A percentile compares a stretch with the other conserved stretches of the same genome.
Evolutionary conservation across 1,140 invertebrate species (phyloP).

Genomic region (Drosophila lowei): DNA sequence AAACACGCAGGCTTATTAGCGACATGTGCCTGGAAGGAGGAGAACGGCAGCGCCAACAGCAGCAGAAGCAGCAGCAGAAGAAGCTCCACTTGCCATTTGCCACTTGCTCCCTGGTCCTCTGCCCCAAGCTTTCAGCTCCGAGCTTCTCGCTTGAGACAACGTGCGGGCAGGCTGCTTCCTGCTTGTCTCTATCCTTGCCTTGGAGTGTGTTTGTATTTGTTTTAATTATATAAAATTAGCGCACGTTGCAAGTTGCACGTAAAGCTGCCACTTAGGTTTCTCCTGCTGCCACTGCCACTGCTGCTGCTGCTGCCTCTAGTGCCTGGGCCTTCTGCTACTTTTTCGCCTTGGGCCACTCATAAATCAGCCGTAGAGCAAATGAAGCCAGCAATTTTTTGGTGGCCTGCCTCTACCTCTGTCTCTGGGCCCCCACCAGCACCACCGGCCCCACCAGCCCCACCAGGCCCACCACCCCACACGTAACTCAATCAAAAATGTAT

Average conservation of each 20-base stretch:
- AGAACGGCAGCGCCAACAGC: slow-evolving; percentile 12
- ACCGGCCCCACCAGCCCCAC: background rate
- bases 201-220: slow-evolving; percentile 68
- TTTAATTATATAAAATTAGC: slow-evolving; percentile 81
- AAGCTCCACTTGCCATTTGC: too few species aligned
- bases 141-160: slow-evolving; percentile 52
- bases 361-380: slow-evolving; percentile 74
- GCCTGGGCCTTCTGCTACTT: slow-evolving; percentile 6
- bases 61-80: background rate
- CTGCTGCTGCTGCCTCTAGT: background rate
- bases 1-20: slow-evolving; percentile 81
- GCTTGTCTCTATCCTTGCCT: slow-evolving; percentile 3
- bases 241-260: slow-evolving; percentile 78
- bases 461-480: slow-evolving; percentile 58
- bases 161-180: slow-evolving; percentile 42
- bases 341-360: slow-evolving; percentile 46
- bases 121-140: slow-evolving; percentile 7
- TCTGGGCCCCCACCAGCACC: background rate
- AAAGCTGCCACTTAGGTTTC: slow-evolving; percentile 35
- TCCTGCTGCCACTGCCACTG: slow-evolving; percentile 1
- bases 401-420: too few species aligned
- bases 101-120: background rate
- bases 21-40: slow-evolving; percentile 63
- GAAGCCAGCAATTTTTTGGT: slow-evolving; percentile 59
- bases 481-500: slow-evolving; percentile 81